Conservation (phyloP, 2,888 invertebrate genomes). For the Dromius quadrimaculatus region DNA sequence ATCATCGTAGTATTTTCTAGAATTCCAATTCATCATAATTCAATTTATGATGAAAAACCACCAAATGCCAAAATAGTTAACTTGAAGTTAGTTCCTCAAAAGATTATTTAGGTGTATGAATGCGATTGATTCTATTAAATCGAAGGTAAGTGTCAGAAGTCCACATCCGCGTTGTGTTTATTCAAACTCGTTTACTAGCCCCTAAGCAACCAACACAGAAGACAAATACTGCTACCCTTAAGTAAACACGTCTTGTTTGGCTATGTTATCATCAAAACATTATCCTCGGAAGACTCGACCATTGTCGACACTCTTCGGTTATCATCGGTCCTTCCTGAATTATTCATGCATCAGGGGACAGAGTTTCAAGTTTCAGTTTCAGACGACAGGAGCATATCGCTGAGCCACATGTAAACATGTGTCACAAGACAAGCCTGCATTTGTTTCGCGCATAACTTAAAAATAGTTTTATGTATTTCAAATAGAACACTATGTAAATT, state of each 20-base stretch:
- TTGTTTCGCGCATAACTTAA: slow-evolving; percentile 9
- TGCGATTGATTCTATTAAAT: slow-evolving; percentile 23
- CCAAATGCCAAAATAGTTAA: too few species aligned
- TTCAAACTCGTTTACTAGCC: slow-evolving; percentile 35
- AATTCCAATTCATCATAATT: too few species aligned
- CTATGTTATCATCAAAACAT: slow-evolving; percentile 50
- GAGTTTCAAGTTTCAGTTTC: slow-evolving; percentile 52
- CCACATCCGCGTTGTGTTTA: slow-evolving; percentile 32
- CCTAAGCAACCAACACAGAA: slow-evolving; percentile 31
- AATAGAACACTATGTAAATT: too few species aligned
- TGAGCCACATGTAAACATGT: slow-evolving; percentile 25
- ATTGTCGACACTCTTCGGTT: slow-evolving; percentile 33
- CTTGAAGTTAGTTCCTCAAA: too few species aligned
- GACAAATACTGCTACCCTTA: slow-evolving; percentile 46
- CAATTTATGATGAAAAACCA: too few species aligned
- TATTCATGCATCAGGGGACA: slow-evolving; percentile 50
- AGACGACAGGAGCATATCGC: slow-evolving; percentile 10
- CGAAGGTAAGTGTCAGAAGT: slow-evolving; percentile 8
- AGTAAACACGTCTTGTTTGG: slow-evolving; percentile 47
- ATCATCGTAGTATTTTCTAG: too few species aligned
- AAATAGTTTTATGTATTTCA: slow-evolving; percentile 36
- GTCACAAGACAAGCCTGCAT: slow-evolving; percentile 15
- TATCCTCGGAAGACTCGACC: slow-evolving; percentile 36
- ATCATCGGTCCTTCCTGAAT: slow-evolving; percentile 36
- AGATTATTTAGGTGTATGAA: too few species aligned